Base-by-base conservation (phyloP, 2,888 invertebrate species). In the Hemaris fuciformis region DNA sequence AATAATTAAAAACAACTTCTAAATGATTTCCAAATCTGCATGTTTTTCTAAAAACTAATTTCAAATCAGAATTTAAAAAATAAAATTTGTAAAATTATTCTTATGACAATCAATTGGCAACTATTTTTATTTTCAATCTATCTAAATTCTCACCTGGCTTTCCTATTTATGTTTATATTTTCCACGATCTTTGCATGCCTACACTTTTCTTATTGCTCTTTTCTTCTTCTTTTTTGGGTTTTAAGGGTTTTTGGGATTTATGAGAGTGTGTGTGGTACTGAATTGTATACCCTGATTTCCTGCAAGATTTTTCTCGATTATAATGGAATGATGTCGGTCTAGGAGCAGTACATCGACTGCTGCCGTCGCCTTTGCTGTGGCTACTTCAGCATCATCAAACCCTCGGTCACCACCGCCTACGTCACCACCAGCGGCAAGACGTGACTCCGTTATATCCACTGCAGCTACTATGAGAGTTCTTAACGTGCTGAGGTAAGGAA, bases 381-480 rank as follows among this genome's bases (percentile, higher is more conserved):
- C 98, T 5, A 98, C 97, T 0, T 97, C 97, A 15, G 98, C 96
- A 0, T 97, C 97, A 0, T 96, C 96, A 60, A 97, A 97, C 80
- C 97, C 97, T 1, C 93, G 96, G 22, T 96, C 96, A 61, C 94
- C 94, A 18, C 93, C 91, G 0, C 83, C 89, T 0, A 86, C 84
- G 0, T 91, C 91, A 0, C 91, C 95, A 38, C 93, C 94, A 38
- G 91, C 91, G 6, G 79, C 84, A 0, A 76, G 91, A 62, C 75
- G 90, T 67, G 96, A 97, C 76, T 96, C 95, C 7, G 96, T 97
- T 46, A 97, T 98, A 82, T 97, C 97, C 46, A 97, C 97, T 4
- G 98, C 98, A n/a, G 98, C 98, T 61, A 98, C 98, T 0, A 98
- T 98, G 98, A 89, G 98, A 65, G 98, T 98, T 0, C 93, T 98